Evolutionary conservation across 2,797 vertebrate genomes (phyloP).

Genomic region (Micromesistius poutassou): DNA sequence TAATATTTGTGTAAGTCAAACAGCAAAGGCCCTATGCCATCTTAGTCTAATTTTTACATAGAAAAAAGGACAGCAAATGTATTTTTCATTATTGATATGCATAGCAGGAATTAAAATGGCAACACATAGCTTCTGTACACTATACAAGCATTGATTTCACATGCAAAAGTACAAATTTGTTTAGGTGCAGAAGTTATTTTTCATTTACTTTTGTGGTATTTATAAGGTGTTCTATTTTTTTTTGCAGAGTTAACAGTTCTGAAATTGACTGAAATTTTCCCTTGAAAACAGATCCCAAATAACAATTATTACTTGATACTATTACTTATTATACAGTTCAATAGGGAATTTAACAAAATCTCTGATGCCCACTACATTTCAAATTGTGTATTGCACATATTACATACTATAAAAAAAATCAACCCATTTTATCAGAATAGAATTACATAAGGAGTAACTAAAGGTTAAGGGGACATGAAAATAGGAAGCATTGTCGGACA

Average conservation of each 20-base stretch:
- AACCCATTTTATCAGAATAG: too few species aligned
- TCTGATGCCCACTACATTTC: too few species aligned
- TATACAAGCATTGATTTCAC: background rate
- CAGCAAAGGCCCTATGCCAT: background rate
- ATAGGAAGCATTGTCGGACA: too few species aligned
- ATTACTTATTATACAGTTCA: too few species aligned
- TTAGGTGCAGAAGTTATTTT: background rate
- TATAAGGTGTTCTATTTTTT: conserved; percentile 7
- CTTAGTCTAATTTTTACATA: conserved; percentile 7
- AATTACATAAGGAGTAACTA: too few species aligned
- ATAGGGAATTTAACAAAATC: too few species aligned
- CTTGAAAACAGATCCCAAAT: too few species aligned
- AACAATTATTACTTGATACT: too few species aligned
- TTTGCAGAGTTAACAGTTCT: background rate
- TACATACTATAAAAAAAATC: too few species aligned
- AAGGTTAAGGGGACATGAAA: too few species aligned
- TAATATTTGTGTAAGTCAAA: background rate
- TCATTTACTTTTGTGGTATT: background rate
- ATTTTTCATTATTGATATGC: conserved; percentile 1
- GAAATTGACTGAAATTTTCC: too few species aligned
- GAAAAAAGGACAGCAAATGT: conserved; percentile 7
- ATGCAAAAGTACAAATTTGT: background rate
- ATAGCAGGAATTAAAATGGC: background rate
- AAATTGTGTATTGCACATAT: too few species aligned
- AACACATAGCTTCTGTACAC: background rate